Conservation (phyloP, 2,797 vertebrate genomes). For the Cryptoblepharus egeriae region DNA sequence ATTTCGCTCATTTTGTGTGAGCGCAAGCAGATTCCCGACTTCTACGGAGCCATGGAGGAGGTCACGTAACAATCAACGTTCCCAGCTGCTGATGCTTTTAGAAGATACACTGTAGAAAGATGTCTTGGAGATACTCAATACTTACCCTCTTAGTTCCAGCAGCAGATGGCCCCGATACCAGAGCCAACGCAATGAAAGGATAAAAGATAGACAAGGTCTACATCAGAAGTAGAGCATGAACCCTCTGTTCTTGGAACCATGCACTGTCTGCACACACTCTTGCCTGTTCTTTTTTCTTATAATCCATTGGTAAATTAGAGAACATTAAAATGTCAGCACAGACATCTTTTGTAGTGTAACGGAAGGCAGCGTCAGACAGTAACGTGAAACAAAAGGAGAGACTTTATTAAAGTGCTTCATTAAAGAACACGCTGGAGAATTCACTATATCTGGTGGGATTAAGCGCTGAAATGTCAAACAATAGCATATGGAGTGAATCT, state of each 20-base stretch:
- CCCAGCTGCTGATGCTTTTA: conserved; percentile 40
- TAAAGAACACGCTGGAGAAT: background rate
- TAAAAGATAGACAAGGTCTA: conserved; percentile 49
- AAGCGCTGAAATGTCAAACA: too few species aligned
- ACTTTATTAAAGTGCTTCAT: background rate
- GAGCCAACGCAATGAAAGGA: conserved; percentile 26
- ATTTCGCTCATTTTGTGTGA: conserved; percentile 26
- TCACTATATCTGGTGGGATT: background rate
- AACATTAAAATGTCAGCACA: conserved; percentile 14
- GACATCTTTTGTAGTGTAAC: background rate
- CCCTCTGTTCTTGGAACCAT: background rate
- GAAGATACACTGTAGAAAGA: conserved; percentile 28
- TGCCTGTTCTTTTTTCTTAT: conserved; percentile 15
- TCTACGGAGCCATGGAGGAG: conserved; percentile 21
- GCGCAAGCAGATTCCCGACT: conserved; percentile 32
- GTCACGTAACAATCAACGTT: conserved; percentile 31
- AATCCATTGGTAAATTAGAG: conserved; percentile 47
- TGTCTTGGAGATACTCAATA: conserved; percentile 40
- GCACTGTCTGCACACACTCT: background rate
- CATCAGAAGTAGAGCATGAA: conserved; percentile 4
- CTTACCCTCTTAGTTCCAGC: conserved; percentile 12
- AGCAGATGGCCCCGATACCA: conserved; percentile 20
- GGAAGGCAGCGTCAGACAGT: too few species aligned
- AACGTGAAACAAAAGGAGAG: background rate
- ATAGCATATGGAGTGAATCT: too few species aligned